Conservation (phyloP, 2,113 vertebrate genomes). For the Peromyscus maniculatus region DNA sequence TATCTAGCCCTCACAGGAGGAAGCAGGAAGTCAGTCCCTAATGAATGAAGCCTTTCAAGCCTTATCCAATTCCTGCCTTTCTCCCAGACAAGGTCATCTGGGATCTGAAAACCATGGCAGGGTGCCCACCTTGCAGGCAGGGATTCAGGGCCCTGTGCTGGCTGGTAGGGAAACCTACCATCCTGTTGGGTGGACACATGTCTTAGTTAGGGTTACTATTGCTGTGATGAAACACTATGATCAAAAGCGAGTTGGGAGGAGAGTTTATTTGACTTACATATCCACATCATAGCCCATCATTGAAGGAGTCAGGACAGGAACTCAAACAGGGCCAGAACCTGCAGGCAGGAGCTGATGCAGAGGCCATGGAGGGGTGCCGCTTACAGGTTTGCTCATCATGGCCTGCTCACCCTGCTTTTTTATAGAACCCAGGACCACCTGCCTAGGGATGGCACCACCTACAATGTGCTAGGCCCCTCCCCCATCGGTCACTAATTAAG, state of each 20-base stretch:
- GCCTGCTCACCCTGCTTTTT: background rate
- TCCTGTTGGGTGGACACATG: background rate
- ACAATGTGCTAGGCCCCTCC: background rate
- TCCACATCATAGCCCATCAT: background rate
- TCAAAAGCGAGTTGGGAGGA: background rate
- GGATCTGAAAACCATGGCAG: background rate
- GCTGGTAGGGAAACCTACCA: background rate
- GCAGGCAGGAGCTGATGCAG: background rate
- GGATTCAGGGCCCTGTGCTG: fast-evolving
- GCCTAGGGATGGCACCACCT: background rate
- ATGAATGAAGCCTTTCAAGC: conserved; percentile 17
- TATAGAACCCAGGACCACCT: background rate
- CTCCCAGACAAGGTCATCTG: background rate
- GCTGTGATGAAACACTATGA: background rate
- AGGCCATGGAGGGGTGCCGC: background rate
- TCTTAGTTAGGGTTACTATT: background rate
- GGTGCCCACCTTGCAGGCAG: background rate
- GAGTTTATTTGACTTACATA: background rate
- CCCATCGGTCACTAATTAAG: background rate
- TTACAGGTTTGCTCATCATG: no score
- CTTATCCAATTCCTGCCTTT: background rate
- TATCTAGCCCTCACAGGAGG: background rate
- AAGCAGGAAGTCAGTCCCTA: background rate
- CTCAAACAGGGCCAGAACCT: background rate
- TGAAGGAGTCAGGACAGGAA: background rate